These are phyloP conservation scores for Acrobasis repandana DNA, from an alignment of 2,888 invertebrate species.

Conservation along the genomic window DNA sequence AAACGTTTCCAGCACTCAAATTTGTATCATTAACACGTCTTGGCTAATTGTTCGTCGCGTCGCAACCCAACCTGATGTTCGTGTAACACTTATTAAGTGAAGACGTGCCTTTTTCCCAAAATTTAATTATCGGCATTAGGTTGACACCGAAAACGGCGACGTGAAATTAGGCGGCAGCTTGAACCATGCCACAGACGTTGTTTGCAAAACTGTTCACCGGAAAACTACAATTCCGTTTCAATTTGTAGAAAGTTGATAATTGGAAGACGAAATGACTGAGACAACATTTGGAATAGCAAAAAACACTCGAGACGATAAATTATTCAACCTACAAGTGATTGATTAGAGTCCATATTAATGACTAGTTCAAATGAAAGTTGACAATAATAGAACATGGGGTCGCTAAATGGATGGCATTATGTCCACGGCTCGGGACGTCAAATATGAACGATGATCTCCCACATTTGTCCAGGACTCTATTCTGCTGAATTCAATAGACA, in stretches of 20 bases:
- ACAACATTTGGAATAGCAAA: slow-evolving; percentile 49
- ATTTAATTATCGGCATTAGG: slow-evolving; percentile 78
- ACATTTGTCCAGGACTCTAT: slow-evolving; percentile 59
- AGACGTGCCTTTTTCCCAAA: slow-evolving; percentile 67
- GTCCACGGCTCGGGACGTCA: slow-evolving; percentile 61
- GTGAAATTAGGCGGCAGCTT: slow-evolving; percentile 52
- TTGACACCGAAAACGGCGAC: slow-evolving; percentile 66
- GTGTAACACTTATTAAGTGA: slow-evolving; percentile 75
- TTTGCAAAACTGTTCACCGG: slow-evolving; percentile 67
- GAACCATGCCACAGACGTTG: slow-evolving; percentile 42
- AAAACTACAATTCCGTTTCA: slow-evolving; percentile 55
- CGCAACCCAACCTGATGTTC: slow-evolving; percentile 60
- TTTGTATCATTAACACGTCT: slow-evolving; percentile 74
- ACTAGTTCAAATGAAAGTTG: slow-evolving; percentile 54
- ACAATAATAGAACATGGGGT: slow-evolving; percentile 63
- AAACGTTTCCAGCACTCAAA: slow-evolving; percentile 60
- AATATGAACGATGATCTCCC: slow-evolving; percentile 68
- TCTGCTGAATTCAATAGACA: slow-evolving; percentile 53
- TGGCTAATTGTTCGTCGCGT: slow-evolving; percentile 69
- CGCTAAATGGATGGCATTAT: slow-evolving; percentile 72
- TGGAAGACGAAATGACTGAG: slow-evolving; percentile 43
- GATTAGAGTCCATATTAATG: slow-evolving; percentile 67
- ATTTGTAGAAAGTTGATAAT: slow-evolving; percentile 73
- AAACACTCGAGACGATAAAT: slow-evolving; percentile 35
- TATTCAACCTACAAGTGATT: slow-evolving; percentile 53